Conservation (phyloP, 1,140 invertebrate genomes). For the Telenomus remus region DNA sequence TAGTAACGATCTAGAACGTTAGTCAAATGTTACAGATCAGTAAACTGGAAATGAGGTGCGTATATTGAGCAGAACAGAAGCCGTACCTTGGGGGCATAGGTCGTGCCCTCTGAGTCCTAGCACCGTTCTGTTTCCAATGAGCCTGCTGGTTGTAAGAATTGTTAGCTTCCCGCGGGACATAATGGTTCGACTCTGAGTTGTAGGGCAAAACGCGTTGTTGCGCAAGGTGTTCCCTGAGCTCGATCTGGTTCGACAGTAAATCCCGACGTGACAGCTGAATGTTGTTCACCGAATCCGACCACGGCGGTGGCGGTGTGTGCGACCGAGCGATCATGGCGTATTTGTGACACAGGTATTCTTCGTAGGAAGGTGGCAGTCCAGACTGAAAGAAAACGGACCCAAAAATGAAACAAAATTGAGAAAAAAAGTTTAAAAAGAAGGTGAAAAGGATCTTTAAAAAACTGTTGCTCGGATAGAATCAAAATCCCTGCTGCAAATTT, state of each 20-base stretch:
- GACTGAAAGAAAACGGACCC: conserved; percentile 47
- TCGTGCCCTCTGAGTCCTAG: conserved; percentile 60
- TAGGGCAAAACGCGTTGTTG: conserved; percentile 59
- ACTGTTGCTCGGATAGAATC: too few species aligned
- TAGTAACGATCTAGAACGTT: too few species aligned
- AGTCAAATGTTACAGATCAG: too few species aligned
- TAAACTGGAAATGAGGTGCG: too few species aligned
- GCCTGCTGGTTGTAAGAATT: conserved; percentile 55
- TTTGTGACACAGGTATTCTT: conserved; percentile 70
- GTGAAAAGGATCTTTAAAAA: too few species aligned
- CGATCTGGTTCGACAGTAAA: conserved; percentile 62
- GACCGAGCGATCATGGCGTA: conserved; percentile 69
- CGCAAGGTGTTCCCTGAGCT: conserved; percentile 66
- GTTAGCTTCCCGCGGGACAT: conserved; percentile 42
- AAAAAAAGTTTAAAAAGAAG: neutral
- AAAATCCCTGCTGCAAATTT: too few species aligned
- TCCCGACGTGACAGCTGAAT: conserved; percentile 63
- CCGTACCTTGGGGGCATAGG: conserved; percentile 71
- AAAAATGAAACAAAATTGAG: neutral
- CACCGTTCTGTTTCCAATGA: conserved; percentile 63
- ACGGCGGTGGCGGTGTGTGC: conserved; percentile 72
- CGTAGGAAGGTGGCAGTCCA: conserved; percentile 72
- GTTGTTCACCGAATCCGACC: conserved; percentile 66
- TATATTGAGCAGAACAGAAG: too few species aligned
- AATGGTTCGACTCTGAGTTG: conserved; percentile 60